Base-by-base conservation (phyloP, 1,140 invertebrate species). In the Drosophila willistoni region DNA sequence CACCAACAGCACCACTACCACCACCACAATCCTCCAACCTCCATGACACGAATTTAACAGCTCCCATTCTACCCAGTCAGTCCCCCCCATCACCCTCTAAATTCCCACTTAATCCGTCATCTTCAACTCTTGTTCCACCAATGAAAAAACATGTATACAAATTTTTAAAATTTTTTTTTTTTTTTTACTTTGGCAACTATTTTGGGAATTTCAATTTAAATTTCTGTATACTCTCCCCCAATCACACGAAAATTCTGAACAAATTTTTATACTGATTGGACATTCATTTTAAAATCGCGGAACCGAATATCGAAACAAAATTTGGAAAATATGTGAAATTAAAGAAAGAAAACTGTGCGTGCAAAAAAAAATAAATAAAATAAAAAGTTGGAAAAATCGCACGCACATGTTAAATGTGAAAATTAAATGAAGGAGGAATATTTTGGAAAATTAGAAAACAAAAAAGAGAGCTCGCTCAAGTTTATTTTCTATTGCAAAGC, bases 91-190 rank as follows among this genome's bases (percentile, higher is more conserved):
- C 17, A 17, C 9, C 17, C 17, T 9, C 17, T 2, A 44, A 44
- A 9, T 47, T 9, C 44, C 44, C 44, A 51, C 44, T 51, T 22
- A 12, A 51, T 51, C 4, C 44, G 44, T 51, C 44, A 22, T 14
- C 7, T 47, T 47, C 44, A 22, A 51, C 17, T 51, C 44, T 51
- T 51, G 44, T 22, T 51, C 44, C 44, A 51, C 44, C n/a, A 51
- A 51, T 51, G 44, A 51, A 51, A 51, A 22, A 22, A 51, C 44
- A 14, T 47, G 44, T 47, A 9, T 47, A 19, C 44, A 47, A 47
- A 36, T 13, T 39, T 4, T 12, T 19, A 19, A 17, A 19, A 17
- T 44, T 44, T 14, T 17, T 47, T 14, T 51, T 22, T 51, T 51
- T 51, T 1, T 22, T 51, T 4, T 12, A 19, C 17, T 19, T 47